phyloP scores from a whole-genome alignment of 1,140 invertebrate genomes.

The Heliconius melpomene region DNA sequence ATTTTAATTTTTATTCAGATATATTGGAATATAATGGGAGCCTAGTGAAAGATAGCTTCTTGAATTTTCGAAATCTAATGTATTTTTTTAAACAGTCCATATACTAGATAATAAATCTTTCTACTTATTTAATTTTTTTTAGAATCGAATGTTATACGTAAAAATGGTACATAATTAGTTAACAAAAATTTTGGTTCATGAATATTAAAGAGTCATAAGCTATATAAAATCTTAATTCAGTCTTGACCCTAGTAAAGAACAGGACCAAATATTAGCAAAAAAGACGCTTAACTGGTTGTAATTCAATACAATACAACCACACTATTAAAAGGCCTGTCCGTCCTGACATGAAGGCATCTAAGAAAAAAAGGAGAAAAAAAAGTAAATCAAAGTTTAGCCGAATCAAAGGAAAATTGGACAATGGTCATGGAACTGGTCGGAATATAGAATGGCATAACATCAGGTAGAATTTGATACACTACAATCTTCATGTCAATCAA shows the following conservation, averaged over 20 bases:
- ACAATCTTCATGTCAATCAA: slow-evolving; percentile 68
- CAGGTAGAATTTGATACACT: slow-evolving; percentile 74
- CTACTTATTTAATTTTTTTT: too few species aligned
- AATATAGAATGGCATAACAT: slow-evolving; percentile 60
- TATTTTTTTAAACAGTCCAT: too few species aligned
- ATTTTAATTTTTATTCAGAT: too few species aligned
- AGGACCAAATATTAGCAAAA: slow-evolving; percentile 45
- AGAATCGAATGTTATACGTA: too few species aligned
- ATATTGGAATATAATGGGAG: neutral
- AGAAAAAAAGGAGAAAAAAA: slow-evolving; percentile 34
- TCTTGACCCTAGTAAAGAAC: slow-evolving; percentile 27
- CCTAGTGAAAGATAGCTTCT: neutral
- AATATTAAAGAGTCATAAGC: neutral
- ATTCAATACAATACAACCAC: slow-evolving; percentile 57
- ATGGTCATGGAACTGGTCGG: slow-evolving; percentile 69
- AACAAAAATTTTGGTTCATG: too few species aligned
- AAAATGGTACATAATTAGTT: too few species aligned
- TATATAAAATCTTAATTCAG: neutral
- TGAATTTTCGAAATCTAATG: neutral
- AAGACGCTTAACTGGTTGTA: slow-evolving; percentile 53
- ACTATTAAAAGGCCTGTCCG: slow-evolving; percentile 59
- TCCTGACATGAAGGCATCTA: slow-evolving; percentile 56
- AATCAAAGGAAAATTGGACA: slow-evolving; percentile 78
- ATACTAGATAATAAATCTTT: too few species aligned
- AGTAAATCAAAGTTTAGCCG: slow-evolving; percentile 62